phyloP scores from a whole-genome alignment of 1,140 invertebrate species.

The Ostrea edulis region DNA sequence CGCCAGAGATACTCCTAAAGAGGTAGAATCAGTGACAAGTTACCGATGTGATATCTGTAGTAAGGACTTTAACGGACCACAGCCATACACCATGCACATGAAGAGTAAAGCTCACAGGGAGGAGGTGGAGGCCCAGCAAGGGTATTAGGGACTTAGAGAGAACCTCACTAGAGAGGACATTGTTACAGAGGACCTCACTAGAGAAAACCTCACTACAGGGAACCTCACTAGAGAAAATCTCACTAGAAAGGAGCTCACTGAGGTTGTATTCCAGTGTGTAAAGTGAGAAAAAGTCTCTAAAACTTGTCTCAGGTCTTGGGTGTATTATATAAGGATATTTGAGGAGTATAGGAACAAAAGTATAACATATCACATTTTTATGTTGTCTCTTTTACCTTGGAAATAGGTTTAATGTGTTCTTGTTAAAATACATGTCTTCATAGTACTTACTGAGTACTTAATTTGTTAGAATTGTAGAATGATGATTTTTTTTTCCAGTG shows the following conservation, averaged over 20 bases:
- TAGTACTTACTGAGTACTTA: too few species aligned
- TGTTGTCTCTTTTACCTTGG: not conserved
- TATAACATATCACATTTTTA: not conserved
- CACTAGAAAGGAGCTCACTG: not conserved
- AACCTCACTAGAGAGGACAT: not conserved
- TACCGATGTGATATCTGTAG: constrained; percentile 66
- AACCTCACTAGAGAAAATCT: not conserved
- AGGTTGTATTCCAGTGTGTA: not conserved
- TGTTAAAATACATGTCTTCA: too few species aligned
- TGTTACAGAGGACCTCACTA: not conserved
- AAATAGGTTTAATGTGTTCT: too few species aligned
- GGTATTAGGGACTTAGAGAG: not conserved
- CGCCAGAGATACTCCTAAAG: constrained; percentile 5
- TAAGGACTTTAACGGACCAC: constrained; percentile 68
- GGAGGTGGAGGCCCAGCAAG: constrained; percentile 57
- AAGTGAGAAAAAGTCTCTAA: not conserved
- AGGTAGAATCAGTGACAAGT: not conserved
- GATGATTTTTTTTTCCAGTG: too few species aligned
- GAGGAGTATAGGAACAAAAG: not conserved
- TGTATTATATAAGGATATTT: not conserved
- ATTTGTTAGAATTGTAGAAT: too few species aligned
- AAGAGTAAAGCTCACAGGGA: constrained; percentile 69
- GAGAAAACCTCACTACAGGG: not conserved
- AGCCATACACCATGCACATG: constrained; percentile 66
- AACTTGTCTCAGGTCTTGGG: not conserved